Evolutionary conservation across 1,140 invertebrate genomes (phyloP).

Genomic region (Drosophila trapezifrons): DNA sequence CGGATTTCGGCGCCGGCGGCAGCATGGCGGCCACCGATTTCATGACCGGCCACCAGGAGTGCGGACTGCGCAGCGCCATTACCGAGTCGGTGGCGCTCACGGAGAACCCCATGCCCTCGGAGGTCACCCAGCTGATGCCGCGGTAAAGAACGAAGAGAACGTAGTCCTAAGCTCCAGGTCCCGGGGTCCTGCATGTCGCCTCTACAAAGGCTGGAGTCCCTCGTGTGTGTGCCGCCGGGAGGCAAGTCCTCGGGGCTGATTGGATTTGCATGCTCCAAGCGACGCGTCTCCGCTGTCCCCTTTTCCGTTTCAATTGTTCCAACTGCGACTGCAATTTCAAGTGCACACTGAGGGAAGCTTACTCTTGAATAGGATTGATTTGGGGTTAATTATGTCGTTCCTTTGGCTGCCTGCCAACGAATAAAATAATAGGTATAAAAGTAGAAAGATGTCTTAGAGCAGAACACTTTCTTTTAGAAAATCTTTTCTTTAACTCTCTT

Average conservation of each 20-base stretch:
- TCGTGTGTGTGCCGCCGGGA: background rate
- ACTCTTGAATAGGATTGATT: background rate
- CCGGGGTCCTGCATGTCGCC: conserved; percentile 10
- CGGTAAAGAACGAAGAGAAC: conserved; percentile 61
- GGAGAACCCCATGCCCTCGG: conserved; percentile 75
- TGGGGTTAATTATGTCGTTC: too few relatives aligned
- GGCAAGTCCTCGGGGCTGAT: conserved; percentile 20
- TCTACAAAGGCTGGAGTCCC: background rate
- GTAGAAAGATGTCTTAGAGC: too few relatives aligned
- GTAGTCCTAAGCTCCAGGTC: conserved; percentile 3
- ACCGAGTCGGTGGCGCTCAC: conserved; percentile 80
- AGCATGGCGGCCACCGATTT: conserved; percentile 60
- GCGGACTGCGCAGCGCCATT: conserved; percentile 66
- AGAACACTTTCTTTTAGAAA: too few relatives aligned
- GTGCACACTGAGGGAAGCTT: conserved; percentile 9
- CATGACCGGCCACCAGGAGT: conserved; percentile 48
- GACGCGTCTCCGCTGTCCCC: conserved; percentile 25
- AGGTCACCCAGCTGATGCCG: conserved; percentile 76
- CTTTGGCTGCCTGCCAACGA: too few relatives aligned
- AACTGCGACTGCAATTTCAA: conserved; percentile 13
- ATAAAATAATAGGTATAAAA: too few relatives aligned
- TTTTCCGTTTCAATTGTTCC: conserved; percentile 32
- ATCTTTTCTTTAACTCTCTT: background rate
- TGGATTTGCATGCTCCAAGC: conserved; percentile 66
- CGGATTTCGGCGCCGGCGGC: conserved; percentile 18